Evolutionary conservation across 2,113 vertebrate genomes (phyloP), one percentile per base, ranked within the genome.

Genomic region (Vulpes lagopus): DNA sequence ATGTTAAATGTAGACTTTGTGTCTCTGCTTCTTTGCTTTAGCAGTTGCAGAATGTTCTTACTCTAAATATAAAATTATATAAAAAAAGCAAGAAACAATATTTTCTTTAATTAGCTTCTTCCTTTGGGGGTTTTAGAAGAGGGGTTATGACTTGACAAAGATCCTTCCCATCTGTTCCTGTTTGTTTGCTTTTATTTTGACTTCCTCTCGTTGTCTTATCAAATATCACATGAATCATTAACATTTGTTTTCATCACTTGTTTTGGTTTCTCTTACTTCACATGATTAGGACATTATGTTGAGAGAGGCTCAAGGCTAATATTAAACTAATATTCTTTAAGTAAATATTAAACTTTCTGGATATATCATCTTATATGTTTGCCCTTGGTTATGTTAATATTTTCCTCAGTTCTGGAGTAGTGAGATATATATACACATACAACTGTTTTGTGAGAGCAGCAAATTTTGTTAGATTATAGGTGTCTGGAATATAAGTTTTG

Each of bases 201-300:
- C 98, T 98, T 99, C 97, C 98, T 83, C 38, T 98, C 91, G 73
- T 98, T 98, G 98, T 98, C 98, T 99, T 99, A 98, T 99, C 98
- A 98, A 97, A 97, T 97, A 98, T 95, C 98, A 91, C 98, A 98
- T 98, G 95, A 99, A 99, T 99, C 98, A 98, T 97, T 92, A 95
- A 94, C 97, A 96, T 97, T 98, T 99, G 98, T 98, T 98, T 99
- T 94, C 92, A 98, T 97, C 98, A 74, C 96, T 98, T 98, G 88
- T 97, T 98, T 98, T 98, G 95, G 96, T 98, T 98, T 98, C 97
- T 98, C 98, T 98, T 98, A 96, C 98, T 98, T 98, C 98, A 98
- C 98, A 99, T 99, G 98, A 99, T 99, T 99, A 99, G 99, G 98
- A 97, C 97, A 96, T 96, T 89, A 98, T 96, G 98, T 98, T 98